Percentiles rank a stretch among this genome's conserved stretches.
Conservation (phyloP, 2,888 invertebrate genomes). For the Hyles lineata region DNA sequence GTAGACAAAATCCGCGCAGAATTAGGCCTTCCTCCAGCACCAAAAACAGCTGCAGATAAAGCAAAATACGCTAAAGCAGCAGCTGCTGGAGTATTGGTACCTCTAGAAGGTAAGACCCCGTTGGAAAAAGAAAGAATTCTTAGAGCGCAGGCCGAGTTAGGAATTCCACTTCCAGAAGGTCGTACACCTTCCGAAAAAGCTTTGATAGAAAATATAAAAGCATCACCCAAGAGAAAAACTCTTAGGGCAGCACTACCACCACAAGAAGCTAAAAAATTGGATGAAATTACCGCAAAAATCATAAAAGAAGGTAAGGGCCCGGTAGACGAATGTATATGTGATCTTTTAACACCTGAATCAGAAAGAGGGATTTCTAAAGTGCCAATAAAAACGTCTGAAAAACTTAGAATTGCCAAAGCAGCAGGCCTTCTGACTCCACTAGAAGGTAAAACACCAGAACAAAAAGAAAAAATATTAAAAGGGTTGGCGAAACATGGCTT, state of each 20-base stretch:
- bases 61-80: constrained; percentile 47
- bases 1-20: constrained; percentile 27
- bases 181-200: constrained; percentile 37
- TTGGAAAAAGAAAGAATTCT: constrained; percentile 46
- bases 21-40: constrained; percentile 45
- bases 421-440: constrained; percentile 48
- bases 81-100: constrained; percentile 49
- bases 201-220: constrained; percentile 41
- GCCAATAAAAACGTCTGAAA: constrained; percentile 37
- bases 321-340: constrained; percentile 54
- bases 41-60: constrained; percentile 46
- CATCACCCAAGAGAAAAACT: constrained; percentile 37
- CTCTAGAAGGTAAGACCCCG: constrained; percentile 52
- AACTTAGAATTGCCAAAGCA: constrained; percentile 44
- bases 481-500: constrained; percentile 47
- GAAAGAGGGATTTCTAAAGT: constrained; percentile 33
- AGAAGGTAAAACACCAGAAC: constrained; percentile 45
- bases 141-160: constrained; percentile 34
- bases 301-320: constrained; percentile 54
- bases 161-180: constrained; percentile 42
- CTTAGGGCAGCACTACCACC: constrained; percentile 31
- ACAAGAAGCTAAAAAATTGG: constrained; percentile 36
- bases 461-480: constrained; percentile 49
- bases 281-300: constrained; percentile 47
- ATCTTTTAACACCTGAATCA: constrained; percentile 47